These are phyloP conservation scores for Eupithecia centaureata DNA, from an alignment of 2,888 invertebrate species.

Conservation along the genomic window DNA sequence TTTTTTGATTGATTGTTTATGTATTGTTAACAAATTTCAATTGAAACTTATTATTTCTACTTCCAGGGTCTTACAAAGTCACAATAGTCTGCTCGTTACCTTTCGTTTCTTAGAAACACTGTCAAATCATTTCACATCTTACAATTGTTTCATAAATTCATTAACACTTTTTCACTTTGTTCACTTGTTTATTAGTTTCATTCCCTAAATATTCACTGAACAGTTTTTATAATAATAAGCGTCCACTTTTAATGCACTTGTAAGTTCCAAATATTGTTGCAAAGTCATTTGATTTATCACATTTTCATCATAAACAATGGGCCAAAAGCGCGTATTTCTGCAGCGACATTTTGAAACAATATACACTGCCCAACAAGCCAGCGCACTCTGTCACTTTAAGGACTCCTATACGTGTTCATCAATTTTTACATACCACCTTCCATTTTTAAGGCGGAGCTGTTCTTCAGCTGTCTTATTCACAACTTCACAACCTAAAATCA, in stretches of 20 bases:
- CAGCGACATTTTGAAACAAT: constrained; percentile 82
- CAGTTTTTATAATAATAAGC: constrained; percentile 10
- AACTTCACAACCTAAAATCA: constrained; percentile 40
- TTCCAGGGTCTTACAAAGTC: neutral
- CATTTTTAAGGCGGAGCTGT: constrained; percentile 84
- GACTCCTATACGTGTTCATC: constrained; percentile 84
- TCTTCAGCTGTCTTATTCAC: constrained; percentile 66
- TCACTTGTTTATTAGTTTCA: constrained; percentile 16
- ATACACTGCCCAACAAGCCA: constrained; percentile 82
- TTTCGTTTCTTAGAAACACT: constrained; percentile 1
- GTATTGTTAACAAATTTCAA: neutral
- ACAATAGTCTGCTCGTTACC: neutral
- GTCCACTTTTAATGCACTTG: constrained; percentile 38
- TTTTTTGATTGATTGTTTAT: neutral
- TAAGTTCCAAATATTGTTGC: constrained; percentile 67
- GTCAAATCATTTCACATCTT: constrained; percentile 18
- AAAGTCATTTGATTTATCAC: constrained; percentile 82
- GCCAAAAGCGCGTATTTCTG: constrained; percentile 68
- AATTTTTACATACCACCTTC: constrained; percentile 85
- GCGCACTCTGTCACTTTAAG: constrained; percentile 84
- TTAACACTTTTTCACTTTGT: constrained; percentile 19
- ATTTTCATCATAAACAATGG: constrained; percentile 82
- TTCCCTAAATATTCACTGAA: constrained; percentile 19
- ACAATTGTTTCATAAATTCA: constrained; percentile 17
- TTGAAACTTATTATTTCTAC: neutral